Conservation (phyloP, 2,888 invertebrate species). For the Orthonychiurus folsomi region DNA sequence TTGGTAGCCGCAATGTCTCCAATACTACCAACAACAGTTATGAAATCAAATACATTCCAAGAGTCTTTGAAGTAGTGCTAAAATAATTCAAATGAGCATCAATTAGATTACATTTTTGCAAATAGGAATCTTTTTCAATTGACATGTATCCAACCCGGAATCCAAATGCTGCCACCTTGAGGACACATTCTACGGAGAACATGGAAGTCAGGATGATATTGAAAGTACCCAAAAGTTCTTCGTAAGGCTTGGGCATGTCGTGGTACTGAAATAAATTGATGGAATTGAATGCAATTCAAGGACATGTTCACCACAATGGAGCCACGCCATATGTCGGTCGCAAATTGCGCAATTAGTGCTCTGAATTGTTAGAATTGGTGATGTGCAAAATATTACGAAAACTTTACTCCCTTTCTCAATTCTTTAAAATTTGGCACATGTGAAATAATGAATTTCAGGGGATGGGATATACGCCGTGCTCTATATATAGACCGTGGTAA, state of each 20-base stretch:
- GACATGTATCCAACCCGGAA: slow-evolving; percentile 63
- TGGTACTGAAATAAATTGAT: slow-evolving; percentile 70
- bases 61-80: slow-evolving; percentile 95
- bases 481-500: too few species aligned
- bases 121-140: too few species aligned
- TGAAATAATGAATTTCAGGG: too few species aligned
- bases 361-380: too few species aligned
- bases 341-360: too few species aligned
- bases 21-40: slow-evolving; percentile 43
- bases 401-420: too few species aligned
- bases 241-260: slow-evolving; percentile 82
- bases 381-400: too few species aligned
- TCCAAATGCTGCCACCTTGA: slow-evolving; percentile 99
- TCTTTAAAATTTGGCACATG: too few species aligned
- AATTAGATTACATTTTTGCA: neutral
- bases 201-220: slow-evolving; percentile 99
- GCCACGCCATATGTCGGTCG: too few species aligned
- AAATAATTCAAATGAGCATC: slow-evolving; percentile 42
- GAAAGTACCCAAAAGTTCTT: slow-evolving; percentile 83
- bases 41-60: slow-evolving; percentile 99
- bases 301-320: neutral
- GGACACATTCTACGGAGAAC: slow-evolving; percentile 98
- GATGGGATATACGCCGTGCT: too few species aligned
- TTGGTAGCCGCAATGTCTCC: slow-evolving; percentile 11
- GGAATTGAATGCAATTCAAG: too few species aligned